phyloP scores from a whole-genome alignment of 2,113 vertebrate species.

The Lepus timidus region DNA sequence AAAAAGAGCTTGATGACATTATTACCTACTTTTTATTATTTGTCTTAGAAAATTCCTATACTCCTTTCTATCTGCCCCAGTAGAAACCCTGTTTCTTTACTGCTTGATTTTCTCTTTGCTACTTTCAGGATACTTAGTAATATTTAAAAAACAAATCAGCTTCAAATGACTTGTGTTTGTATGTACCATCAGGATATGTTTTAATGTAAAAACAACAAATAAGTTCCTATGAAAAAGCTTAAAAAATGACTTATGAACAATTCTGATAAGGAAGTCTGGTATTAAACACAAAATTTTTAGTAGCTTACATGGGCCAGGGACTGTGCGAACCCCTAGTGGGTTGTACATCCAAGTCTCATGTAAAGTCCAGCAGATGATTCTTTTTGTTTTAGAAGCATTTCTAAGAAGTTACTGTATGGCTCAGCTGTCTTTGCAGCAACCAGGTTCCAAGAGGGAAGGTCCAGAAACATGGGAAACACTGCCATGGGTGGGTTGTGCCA shows the following conservation, averaged over 20 bases:
- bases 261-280: not conserved
- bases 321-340: not conserved
- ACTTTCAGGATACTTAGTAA: not conserved
- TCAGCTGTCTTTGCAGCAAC: not conserved
- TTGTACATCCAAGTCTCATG: not conserved
- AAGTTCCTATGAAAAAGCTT: not conserved
- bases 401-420: not conserved
- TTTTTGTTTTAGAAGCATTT: not conserved
- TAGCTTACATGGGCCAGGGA: not conserved
- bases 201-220: not conserved
- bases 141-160: not conserved
- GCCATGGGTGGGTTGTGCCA: not conserved
- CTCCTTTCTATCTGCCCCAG: not conserved
- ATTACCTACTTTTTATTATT: not conserved
- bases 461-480: not conserved
- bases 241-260: not conserved
- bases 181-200: not conserved
- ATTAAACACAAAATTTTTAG: not conserved
- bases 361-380: not conserved
- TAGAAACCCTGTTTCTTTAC: constrained; percentile 36
- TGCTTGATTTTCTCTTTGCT: not conserved
- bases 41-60: not conserved
- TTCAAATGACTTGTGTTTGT: constrained; percentile 43
- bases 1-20: not conserved
- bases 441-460: not conserved